Percentiles rank a stretch among this genome's conserved stretches.
Conservation (phyloP, 2,113 vertebrate species). For the Melanerpes aurifrons region DNA sequence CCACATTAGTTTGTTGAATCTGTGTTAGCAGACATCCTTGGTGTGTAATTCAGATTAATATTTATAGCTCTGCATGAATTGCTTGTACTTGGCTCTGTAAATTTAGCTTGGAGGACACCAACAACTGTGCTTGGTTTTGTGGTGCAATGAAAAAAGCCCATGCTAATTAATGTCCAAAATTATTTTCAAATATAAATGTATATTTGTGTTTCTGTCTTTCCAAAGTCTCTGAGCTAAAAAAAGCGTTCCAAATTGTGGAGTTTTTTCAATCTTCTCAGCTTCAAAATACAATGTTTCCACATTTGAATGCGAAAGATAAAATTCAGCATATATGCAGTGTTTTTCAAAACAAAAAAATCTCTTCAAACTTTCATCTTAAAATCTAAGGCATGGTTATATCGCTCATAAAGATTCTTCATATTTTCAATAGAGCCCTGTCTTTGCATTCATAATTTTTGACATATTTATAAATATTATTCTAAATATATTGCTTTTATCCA, state of each 20-base stretch:
- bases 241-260: not conserved
- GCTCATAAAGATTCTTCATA: not conserved
- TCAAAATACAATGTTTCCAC: not conserved
- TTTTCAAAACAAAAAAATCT: not conserved
- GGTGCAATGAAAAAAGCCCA: slow-evolving; percentile 6
- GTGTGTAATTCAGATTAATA: slow-evolving; percentile 62
- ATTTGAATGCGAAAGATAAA: not conserved
- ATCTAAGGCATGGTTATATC: not conserved
- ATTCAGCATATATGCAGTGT: not conserved
- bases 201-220: not conserved
- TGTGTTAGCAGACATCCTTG: slow-evolving; percentile 59
- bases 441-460: not conserved
- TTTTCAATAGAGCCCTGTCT: not conserved
- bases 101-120: slow-evolving; percentile 44
- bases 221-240: slow-evolving; percentile 35
- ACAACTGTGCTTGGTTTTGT: slow-evolving; percentile 35
- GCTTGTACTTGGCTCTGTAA: slow-evolving; percentile 32
- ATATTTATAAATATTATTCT: not conserved
- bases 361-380: not conserved
- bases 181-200: slow-evolving; percentile 35
- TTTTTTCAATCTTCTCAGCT: not conserved
- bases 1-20: slow-evolving; percentile 68
- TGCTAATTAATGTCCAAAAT: slow-evolving; percentile 28
- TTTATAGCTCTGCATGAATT: slow-evolving; percentile 60
- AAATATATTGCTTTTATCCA: not conserved